Percentiles rank a stretch among this genome's conserved stretches.
These are phyloP conservation scores for Aegithalos caudatus DNA, from an alignment of 2,113 vertebrate genomes.

Conservation along the genomic window DNA sequence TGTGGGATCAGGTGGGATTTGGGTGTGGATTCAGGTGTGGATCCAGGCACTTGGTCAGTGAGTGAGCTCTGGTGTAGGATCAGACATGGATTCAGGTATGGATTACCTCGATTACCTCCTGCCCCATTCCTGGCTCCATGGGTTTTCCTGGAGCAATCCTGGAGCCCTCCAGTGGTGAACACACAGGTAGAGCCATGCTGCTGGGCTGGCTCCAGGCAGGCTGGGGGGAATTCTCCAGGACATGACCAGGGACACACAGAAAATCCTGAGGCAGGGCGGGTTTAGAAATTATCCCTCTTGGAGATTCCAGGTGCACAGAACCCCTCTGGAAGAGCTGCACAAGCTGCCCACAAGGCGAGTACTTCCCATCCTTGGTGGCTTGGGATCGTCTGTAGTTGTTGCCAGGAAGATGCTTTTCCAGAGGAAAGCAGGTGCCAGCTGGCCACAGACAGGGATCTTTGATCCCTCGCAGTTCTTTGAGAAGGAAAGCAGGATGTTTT, in stretches of 20 bases:
- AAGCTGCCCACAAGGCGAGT: neutral
- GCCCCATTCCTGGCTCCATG: neutral
- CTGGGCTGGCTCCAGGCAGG: neutral
- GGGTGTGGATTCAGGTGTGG: neutral
- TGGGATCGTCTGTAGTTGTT: neutral
- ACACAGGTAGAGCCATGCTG: accelerated
- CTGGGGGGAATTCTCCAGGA: neutral
- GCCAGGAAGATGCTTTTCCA: neutral
- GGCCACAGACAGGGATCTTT: neutral
- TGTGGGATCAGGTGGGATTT: neutral
- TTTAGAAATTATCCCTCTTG: neutral
- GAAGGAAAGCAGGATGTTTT: neutral
- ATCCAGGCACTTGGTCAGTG: neutral
- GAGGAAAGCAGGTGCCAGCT: neutral
- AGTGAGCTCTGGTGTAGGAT: neutral
- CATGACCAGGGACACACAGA: neutral
- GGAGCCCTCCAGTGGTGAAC: neutral
- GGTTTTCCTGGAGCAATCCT: neutral
- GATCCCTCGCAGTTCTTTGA: neutral
- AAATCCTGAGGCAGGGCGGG: neutral
- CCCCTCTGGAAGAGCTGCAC: accelerated
- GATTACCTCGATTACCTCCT: neutral
- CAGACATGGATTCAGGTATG: neutral
- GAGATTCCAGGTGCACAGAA: neutral
- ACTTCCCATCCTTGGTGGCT: neutral